Conservation (phyloP, 1,140 invertebrate species). For the Anoplolepis gracilipes region DNA sequence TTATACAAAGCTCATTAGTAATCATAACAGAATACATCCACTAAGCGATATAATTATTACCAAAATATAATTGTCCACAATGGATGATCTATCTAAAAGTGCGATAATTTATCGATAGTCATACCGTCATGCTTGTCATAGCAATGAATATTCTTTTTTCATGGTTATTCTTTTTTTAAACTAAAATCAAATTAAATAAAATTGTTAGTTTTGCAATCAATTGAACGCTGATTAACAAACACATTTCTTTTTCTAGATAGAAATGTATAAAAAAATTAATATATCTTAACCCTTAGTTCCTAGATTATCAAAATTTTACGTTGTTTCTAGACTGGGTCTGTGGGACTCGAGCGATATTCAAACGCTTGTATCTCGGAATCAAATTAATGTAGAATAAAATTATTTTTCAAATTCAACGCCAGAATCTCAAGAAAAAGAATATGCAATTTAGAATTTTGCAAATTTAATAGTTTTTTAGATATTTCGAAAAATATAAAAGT, state of each 20-base stretch:
- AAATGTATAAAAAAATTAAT: not conserved
- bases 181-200: constrained; percentile 57
- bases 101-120: constrained; percentile 93
- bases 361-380: no score
- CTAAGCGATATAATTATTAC: constrained; percentile 95
- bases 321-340: no score
- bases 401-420: no score
- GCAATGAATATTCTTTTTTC: constrained; percentile 90
- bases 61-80: constrained; percentile 94
- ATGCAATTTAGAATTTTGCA: no score
- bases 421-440: no score
- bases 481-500: no score
- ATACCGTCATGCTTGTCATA: constrained; percentile 91
- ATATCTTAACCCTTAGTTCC: no score
- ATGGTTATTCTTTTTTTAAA: no score
- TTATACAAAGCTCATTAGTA: constrained; percentile 86
- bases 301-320: no score
- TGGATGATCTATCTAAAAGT: constrained; percentile 85
- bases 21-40: constrained; percentile 95
- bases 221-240: not conserved
- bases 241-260: not conserved
- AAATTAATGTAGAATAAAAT: no score
- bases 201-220: not conserved
- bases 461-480: no score
- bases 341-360: no score